Evolutionary conservation across 2,888 invertebrate species (phyloP), one percentile per base, ranked within the genome.

Genomic region (Scelioninae gen. 1): DNA sequence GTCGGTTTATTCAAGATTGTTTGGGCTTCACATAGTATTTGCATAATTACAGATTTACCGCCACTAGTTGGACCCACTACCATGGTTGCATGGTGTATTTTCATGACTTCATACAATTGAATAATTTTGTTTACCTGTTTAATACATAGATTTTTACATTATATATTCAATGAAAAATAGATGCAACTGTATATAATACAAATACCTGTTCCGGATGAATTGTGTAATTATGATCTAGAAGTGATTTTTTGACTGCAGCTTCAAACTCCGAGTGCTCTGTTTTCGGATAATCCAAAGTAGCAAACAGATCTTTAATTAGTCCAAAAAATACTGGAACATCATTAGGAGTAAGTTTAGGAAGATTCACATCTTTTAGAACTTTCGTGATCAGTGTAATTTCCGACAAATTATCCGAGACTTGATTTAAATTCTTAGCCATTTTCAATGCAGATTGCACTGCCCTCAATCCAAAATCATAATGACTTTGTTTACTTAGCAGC

Each of bases 71-170:
- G 98, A 0, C 98, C 98, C 2, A 98, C 97, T 82, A 98, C 92
- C 98, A 98, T 98, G 5, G 96, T 95, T 65, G 97, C 97, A 93
- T 98, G 98, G 45, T 98, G 94, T 0, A 97, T 98, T n/a, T n/a
- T 96, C 97, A 98, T 98, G 0, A 97, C 97, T 93, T 98, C 98
- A 91, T 98, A 97, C 91, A 98, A 90, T 92, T 98, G 98, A 6
- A 98, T 95, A 16, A 98, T 95, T 94, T 97, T 97, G 90, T 97
- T 96, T 80, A 96, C 95, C 96, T 97, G 13, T 5, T 63, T 1
- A 32, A 32, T 58, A 23, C n/a, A 16, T 49, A 49, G 1, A 16
- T 11, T 23, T 23, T 16, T 16, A 5, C 2, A 4, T 23, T 4
- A 23, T 5, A 23, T 16, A 49, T 49, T 16, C 9, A 5, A n/a